Conservation (phyloP, 2,113 vertebrate species). For the Callithrix jacchus region DNA sequence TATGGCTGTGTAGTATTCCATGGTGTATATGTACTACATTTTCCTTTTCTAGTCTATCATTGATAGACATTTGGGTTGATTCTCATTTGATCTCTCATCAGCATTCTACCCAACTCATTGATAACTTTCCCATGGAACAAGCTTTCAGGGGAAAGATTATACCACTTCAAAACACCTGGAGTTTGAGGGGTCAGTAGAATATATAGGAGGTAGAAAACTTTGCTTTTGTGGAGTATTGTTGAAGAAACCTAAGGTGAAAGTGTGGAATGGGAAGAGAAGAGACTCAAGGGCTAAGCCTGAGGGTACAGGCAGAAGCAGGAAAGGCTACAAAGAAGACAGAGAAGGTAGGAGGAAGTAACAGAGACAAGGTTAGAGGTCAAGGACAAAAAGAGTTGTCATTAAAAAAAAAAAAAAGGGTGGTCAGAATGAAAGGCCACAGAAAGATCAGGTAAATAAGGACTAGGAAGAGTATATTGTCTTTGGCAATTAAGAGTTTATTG, state of each 20-base stretch:
- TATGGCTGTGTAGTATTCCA: no score
- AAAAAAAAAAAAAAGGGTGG: not conserved
- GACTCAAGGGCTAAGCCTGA: not conserved
- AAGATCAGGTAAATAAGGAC: not conserved
- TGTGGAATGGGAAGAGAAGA: not conserved
- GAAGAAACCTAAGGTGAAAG: not conserved
- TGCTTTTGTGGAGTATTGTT: not conserved
- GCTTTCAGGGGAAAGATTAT: not conserved
- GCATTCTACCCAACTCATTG: not conserved
- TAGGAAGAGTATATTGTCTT: not conserved
- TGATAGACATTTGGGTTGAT: no score
- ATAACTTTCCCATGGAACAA: not conserved
- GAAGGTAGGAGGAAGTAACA: not conserved
- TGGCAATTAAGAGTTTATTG: slow-evolving; percentile 4
- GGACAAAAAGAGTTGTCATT: not conserved
- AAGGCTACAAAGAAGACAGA: not conserved
- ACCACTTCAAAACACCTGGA: not conserved
- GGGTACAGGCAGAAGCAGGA: not conserved
- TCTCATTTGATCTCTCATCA: not conserved
- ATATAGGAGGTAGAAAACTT: not conserved
- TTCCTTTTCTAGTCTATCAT: no score
- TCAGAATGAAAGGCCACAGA: not conserved
- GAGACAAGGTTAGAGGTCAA: not conserved
- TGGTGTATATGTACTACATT: no score
- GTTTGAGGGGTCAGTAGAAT: not conserved